Base-by-base conservation (phyloP, 2,797 vertebrate species). In the Tapirus indicus region DNA sequence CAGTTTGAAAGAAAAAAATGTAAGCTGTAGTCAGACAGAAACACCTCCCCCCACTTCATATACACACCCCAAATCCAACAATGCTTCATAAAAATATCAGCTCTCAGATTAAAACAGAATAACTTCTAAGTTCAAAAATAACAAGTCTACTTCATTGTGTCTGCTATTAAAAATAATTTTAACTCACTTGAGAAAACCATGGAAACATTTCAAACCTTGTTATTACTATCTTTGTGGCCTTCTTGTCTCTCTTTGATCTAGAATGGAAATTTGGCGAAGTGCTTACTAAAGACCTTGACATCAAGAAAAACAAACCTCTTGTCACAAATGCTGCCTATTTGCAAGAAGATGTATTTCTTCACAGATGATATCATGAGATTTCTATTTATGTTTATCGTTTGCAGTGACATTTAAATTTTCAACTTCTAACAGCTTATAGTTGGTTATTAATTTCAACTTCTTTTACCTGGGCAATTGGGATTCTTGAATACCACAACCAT, bases 51-150 rank as follows among this genome's bases (percentile, higher is more conserved):
- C 17, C 1, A 5, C 18, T 13, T 62, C 29, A n/a, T 14, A 27
- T 54, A 58, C 10, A 93, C 23, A 94, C 0, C 52, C 27, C 27
- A 96, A 95, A 47, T 88, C 74, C 94, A 98, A 92, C 88, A 98
- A 97, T 96, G 58, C 68, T 98, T 98, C 90, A 96, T 98, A 98
- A 98, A 98, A 98, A 97, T 97, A 98, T 97, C 93, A 96, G n/a
- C 80, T 98, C 97, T 97, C 95, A 98, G 94, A 97, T 98, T 97
- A 97, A 98, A 98, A 92, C 80, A 96, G 84, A 98, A 95, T 97
- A 64, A 96, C 78, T 97, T 97, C 52, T 95, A 97, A 96, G 44
- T 94, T 98, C 47, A 98, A 98, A 98, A 97, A 93, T 88, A 97
- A 69, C 41, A 97, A 89, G 44, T 72, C 38, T 92, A 95, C 41